Conservation (phyloP, 2,888 invertebrate genomes). For the Metallyticus violacea region DNA sequence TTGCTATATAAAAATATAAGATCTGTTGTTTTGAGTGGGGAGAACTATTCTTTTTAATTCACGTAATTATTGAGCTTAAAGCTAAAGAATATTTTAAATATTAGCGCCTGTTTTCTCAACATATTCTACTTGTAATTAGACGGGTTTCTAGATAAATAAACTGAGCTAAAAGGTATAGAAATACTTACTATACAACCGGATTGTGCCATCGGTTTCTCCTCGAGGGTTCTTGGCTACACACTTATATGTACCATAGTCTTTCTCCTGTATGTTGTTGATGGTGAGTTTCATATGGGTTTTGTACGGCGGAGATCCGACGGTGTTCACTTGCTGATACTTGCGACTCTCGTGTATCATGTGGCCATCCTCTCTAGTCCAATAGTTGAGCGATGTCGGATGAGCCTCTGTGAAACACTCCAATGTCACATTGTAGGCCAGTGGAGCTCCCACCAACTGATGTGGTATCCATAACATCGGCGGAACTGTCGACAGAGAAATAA, state of each 20-base stretch:
- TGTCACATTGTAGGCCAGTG: constrained; percentile 77
- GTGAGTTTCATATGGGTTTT: constrained; percentile 86
- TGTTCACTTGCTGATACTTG: constrained; percentile 68
- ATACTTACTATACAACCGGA: constrained; percentile 82
- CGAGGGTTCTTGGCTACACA: constrained; percentile 88
- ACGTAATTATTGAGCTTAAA: too few relatives aligned
- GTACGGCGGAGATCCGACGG: constrained; percentile 66
- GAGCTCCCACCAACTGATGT: constrained; percentile 84
- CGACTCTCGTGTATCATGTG: constrained; percentile 84
- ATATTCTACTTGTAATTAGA: too few relatives aligned
- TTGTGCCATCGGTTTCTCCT: constrained; percentile 86
- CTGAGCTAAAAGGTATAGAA: background rate
- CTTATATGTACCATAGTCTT: constrained; percentile 84
- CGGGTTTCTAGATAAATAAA: too few relatives aligned
- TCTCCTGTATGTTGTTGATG: constrained; percentile 70
- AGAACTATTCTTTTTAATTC: too few relatives aligned
- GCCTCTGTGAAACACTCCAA: constrained; percentile 89
- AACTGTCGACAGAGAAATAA: constrained; percentile 54
- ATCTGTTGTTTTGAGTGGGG: too few relatives aligned
- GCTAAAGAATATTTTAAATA: too few relatives aligned
- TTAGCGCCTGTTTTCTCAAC: too few relatives aligned
- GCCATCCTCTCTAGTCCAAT: constrained; percentile 84
- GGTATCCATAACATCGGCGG: constrained; percentile 91
- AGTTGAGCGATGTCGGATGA: constrained; percentile 85
- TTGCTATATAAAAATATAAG: too few relatives aligned